These are phyloP conservation scores for Idaea biselata DNA, from an alignment of 2,888 invertebrate species.

Conservation along the genomic window DNA sequence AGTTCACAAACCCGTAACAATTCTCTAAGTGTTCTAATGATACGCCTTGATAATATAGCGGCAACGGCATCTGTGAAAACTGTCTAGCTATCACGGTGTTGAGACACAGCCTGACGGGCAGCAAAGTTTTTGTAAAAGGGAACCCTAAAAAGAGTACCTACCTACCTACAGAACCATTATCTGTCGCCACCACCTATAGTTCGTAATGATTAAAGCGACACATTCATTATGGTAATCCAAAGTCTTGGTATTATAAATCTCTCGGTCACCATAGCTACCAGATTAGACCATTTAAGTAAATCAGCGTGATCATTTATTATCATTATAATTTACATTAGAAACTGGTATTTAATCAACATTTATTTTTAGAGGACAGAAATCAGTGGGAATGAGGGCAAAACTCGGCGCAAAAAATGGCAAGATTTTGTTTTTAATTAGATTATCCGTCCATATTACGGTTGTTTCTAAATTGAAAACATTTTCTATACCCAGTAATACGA, in stretches of 20 bases:
- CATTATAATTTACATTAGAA: not conserved
- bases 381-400: not conserved
- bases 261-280: not conserved
- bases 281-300: not conserved
- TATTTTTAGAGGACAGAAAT: not conserved
- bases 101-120: too few relatives aligned
- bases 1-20: too few relatives aligned
- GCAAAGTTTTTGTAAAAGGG: too few relatives aligned
- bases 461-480: too few relatives aligned
- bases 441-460: not conserved
- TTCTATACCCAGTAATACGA: too few relatives aligned
- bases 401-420: not conserved
- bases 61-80: too few relatives aligned
- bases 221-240: not conserved
- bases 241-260: not conserved
- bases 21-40: too few relatives aligned
- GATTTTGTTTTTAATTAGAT: not conserved
- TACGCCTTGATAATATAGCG: too few relatives aligned
- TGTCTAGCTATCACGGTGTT: too few relatives aligned
- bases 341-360: not conserved
- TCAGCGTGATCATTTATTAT: not conserved
- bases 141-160: too few relatives aligned
- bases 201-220: not conserved
- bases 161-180: not conserved
- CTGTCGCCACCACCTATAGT: not conserved